phyloP scores from a whole-genome alignment of 2,888 invertebrate genomes.

The Pheosia gnoma region DNA sequence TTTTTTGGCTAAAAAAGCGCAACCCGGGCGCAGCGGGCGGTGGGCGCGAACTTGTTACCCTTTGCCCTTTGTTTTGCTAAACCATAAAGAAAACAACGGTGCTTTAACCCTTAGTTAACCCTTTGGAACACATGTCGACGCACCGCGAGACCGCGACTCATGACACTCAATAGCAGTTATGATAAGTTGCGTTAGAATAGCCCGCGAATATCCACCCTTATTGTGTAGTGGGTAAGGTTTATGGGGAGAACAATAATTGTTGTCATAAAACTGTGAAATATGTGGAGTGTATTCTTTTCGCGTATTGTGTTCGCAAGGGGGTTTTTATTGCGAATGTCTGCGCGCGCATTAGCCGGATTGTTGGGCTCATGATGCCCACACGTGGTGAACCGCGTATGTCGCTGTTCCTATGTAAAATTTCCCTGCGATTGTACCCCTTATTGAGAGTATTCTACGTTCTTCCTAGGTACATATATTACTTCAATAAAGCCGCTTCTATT shows the following conservation, averaged over 20 bases:
- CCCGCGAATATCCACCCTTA: constrained; percentile 25
- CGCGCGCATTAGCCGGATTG: constrained; percentile 65
- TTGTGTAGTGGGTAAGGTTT: constrained; percentile 16
- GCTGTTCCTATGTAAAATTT: constrained; percentile 44
- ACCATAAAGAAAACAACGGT: constrained; percentile 75
- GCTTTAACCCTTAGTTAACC: constrained; percentile 71
- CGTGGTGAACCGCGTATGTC: constrained; percentile 59
- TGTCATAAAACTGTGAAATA: constrained; percentile 37
- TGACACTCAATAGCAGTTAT: constrained; percentile 30
- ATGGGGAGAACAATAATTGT: constrained; percentile 25
- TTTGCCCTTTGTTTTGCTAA: constrained; percentile 66
- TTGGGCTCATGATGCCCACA: constrained; percentile 55
- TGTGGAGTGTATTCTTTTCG: constrained; percentile 41
- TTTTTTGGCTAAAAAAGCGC: constrained; percentile 59
- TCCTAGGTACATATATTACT: not conserved
- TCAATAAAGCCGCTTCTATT: not conserved
- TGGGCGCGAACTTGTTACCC: constrained; percentile 73
- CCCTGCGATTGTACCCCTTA: constrained; percentile 5
- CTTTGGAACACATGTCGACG: constrained; percentile 70
- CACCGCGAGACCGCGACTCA: constrained; percentile 52
- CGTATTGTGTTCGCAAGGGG: constrained; percentile 56
- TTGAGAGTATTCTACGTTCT: constrained; percentile 1
- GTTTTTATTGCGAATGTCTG: constrained; percentile 71
- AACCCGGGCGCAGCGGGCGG: constrained; percentile 62
- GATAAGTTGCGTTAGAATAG: constrained; percentile 15